Conservation (phyloP, 1,140 invertebrate species). For the Pseudomyrmex pallidus region DNA sequence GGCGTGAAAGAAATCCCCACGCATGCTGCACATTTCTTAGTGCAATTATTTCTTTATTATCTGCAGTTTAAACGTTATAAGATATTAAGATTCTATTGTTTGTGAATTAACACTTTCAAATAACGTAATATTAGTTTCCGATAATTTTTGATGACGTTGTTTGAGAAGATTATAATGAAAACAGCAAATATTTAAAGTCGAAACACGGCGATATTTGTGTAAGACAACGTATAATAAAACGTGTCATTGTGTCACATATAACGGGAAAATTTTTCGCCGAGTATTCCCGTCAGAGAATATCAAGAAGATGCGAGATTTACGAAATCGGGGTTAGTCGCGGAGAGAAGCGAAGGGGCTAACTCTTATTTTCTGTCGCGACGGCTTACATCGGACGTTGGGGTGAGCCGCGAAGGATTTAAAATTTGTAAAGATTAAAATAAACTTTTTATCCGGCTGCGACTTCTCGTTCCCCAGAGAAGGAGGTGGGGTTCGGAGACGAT, state of each 20-base stretch:
- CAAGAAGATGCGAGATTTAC: constrained; percentile 53
- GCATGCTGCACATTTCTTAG: neutral
- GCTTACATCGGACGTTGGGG: constrained; percentile 57
- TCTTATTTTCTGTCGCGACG: constrained; percentile 68
- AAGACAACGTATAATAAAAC: neutral
- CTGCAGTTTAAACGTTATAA: constrained; percentile 1
- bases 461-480: constrained; percentile 52
- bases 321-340: constrained; percentile 9
- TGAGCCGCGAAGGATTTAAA: constrained; percentile 75
- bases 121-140: constrained; percentile 22
- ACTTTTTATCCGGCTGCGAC: constrained; percentile 79
- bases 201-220: neutral
- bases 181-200: neutral
- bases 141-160: neutral
- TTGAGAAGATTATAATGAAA: neutral
- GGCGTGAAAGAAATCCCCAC: neutral
- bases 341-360: constrained; percentile 24
- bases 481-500: constrained; percentile 57
- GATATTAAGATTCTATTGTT: constrained; percentile 11
- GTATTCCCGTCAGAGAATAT: constrained; percentile 23
- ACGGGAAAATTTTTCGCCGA: constrained; percentile 41
- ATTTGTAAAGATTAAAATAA: constrained; percentile 83
- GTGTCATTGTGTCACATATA: constrained; percentile 14
- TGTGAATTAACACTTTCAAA: neutral
- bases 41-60: neutral